Percentiles rank a stretch among this genome's conserved stretches.
These are phyloP conservation scores for Ecliptopera silaceata DNA, from an alignment of 2,888 invertebrate species.

Conservation along the genomic window DNA sequence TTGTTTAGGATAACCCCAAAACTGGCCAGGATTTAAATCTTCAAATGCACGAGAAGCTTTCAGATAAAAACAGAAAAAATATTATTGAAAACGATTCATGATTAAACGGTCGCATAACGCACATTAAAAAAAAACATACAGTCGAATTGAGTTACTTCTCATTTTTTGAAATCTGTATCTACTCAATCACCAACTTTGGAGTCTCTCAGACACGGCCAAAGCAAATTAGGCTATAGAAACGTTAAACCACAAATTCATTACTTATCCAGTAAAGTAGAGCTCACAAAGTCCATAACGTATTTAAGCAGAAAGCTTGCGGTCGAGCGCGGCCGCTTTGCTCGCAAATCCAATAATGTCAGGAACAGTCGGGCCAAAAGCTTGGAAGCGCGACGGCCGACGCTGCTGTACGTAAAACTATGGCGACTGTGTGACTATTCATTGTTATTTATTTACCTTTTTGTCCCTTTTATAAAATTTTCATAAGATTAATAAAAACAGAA, in stretches of 20 bases:
- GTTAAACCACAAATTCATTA: slow-evolving; percentile 28
- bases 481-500: no score
- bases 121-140: no score
- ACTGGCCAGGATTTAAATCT: no score
- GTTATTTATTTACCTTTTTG: slow-evolving; percentile 19
- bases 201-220: slow-evolving; percentile 7
- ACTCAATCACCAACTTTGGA: slow-evolving; percentile 13
- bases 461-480: no score
- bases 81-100: no score
- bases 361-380: slow-evolving; percentile 26
- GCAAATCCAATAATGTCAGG: slow-evolving; percentile 58
- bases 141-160: no score
- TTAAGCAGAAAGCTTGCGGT: slow-evolving; percentile 45
- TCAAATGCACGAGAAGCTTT: no score
- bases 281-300: slow-evolving; percentile 46
- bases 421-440: slow-evolving; percentile 6
- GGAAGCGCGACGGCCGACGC: slow-evolving; percentile 15
- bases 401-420: slow-evolving; percentile 23
- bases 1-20: no score
- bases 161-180: no score
- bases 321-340: slow-evolving; percentile 43
- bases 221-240: slow-evolving; percentile 22
- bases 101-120: no score
- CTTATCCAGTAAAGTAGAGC: slow-evolving; percentile 39
- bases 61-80: no score